Percentiles rank a stretch among this genome's conserved stretches.
phyloP scores from a whole-genome alignment of 2,888 invertebrate genomes.

The Sinopyrophorus schimmeli region DNA sequence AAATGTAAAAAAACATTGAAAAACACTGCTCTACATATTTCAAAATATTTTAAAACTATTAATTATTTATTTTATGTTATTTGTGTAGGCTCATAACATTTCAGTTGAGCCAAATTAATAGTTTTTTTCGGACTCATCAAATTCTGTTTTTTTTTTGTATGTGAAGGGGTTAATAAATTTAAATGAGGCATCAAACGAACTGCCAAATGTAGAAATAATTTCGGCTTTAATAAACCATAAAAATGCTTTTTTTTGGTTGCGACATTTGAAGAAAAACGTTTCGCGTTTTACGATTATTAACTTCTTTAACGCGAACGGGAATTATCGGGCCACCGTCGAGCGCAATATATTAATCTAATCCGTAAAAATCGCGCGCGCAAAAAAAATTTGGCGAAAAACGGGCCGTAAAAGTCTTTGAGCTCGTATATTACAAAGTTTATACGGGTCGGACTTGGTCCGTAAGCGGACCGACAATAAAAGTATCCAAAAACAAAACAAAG shows the following conservation, averaged over 20 bases:
- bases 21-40: too few species aligned
- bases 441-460: slow-evolving; percentile 51
- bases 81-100: too few species aligned
- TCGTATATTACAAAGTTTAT: slow-evolving; percentile 57
- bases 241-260: slow-evolving; percentile 2
- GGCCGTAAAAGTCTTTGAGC: slow-evolving; percentile 51
- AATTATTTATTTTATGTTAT: too few species aligned
- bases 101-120: too few species aligned
- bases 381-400: slow-evolving; percentile 29
- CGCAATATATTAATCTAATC: slow-evolving; percentile 9
- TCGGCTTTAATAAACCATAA: too few species aligned
- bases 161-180: too few species aligned
- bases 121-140: too few species aligned
- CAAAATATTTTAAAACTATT: too few species aligned
- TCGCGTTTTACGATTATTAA: slow-evolving; percentile 16
- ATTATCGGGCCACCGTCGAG: slow-evolving; percentile 15
- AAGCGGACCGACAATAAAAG: slow-evolving; percentile 54
- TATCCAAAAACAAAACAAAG: slow-evolving; percentile 53
- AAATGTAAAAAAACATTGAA: too few species aligned
- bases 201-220: too few species aligned
- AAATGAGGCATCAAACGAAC: too few species aligned
- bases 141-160: too few species aligned
- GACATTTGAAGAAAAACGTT: slow-evolving; percentile 7
- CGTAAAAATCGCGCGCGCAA: slow-evolving; percentile 11
- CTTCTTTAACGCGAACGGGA: neutral